Conservation (phyloP, 2,113 vertebrate species). For the Chloropsis hardwickii region DNA sequence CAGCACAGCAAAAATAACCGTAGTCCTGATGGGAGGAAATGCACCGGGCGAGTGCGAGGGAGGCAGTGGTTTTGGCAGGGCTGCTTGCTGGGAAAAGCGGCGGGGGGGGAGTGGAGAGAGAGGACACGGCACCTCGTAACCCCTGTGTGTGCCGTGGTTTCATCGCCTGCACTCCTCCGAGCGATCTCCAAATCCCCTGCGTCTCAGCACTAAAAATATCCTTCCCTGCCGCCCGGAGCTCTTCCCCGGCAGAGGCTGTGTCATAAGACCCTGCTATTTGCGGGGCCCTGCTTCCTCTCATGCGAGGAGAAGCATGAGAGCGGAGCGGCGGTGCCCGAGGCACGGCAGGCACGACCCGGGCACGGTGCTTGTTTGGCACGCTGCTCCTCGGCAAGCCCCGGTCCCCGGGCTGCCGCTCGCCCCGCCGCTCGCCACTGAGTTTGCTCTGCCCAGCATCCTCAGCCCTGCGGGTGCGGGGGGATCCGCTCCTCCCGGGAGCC, state of each 20-base stretch:
- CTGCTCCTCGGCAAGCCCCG: neutral
- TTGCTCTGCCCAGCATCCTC: neutral
- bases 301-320: neutral
- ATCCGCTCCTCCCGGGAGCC: neutral
- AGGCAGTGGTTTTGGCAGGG: slow-evolving; percentile 45
- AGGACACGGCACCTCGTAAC: slow-evolving; percentile 17
- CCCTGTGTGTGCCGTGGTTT: neutral
- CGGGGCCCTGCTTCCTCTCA: slow-evolving; percentile 33
- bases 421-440: neutral
- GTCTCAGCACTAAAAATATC: slow-evolving; percentile 69
- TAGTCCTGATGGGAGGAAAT: slow-evolving; percentile 9
- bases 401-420: neutral
- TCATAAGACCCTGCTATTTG: slow-evolving; percentile 70
- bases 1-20: slow-evolving; percentile 46
- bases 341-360: neutral
- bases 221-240: slow-evolving; percentile 25
- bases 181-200: slow-evolving; percentile 39
- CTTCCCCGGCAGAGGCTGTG: slow-evolving; percentile 49
- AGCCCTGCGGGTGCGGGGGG: neutral
- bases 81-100: neutral
- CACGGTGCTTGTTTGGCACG: neutral
- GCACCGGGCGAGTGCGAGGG: neutral
- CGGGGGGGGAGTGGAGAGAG: neutral
- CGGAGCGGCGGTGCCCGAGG: neutral
- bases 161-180: neutral